Evolutionary conservation across 1,140 invertebrate species (phyloP), one percentile per base, ranked within the genome.

Genomic region (Lerema accius): DNA sequence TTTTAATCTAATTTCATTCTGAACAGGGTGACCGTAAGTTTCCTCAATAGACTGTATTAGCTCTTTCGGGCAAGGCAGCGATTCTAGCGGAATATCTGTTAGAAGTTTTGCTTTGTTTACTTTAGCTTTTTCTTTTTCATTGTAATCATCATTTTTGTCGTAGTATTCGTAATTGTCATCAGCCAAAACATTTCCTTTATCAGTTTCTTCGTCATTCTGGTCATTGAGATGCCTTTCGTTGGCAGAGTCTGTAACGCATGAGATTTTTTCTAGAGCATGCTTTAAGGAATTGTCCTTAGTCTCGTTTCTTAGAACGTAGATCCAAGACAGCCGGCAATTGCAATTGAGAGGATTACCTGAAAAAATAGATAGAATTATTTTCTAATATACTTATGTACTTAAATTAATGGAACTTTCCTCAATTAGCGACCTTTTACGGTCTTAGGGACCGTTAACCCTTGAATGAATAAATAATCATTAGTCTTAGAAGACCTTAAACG

Each of bases 301-400:
- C 72, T 94, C 92, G 72, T 94, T 94, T 26, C 91, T 91, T 32
- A 95, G 67, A 3, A 86, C 84, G 83, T 93, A 93, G 66, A 94
- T 93, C 94, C 94, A 95, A 0, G 92, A 90, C 15, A 94, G 88
- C 15, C 93, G 92, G 73, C 93, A 94, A 87, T 94, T 93, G 80
- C 94, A 95, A 73, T 86, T 91, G 77, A 95, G 91, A 67, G 92
- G 92, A 84, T 94, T 94, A 76, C 92, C 94, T 94, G 91, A 17
- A 92, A 92, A 60, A 73, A 78, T 64, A 84, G 61, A 46, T 14
- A 5, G 10, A 53, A 66, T 66, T n/a, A n/a, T n/a, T n/a, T 65
- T 23, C 23, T 23, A 32, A 32, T 64, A 50, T 42, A 67, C 46
- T 60, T 46, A 49, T 28, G 14, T 56, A 5, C 45, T 61, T 42